Evolutionary conservation across 2,888 invertebrate genomes (phyloP), one percentile per base, ranked within the genome.

Genomic region (Muschampia plurimacula): DNA sequence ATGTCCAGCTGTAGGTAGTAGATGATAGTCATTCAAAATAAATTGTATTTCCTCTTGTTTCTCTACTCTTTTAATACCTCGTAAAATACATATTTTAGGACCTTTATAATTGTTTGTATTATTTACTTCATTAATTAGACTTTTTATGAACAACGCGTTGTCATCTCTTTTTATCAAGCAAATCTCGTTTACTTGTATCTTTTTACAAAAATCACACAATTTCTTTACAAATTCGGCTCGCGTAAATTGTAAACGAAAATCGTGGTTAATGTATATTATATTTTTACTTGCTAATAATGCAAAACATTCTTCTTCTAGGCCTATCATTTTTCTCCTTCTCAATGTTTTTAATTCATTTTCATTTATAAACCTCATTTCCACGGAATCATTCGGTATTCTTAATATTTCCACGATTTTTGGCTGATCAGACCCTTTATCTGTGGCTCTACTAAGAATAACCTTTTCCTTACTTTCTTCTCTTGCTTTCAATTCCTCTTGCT

Each of bases 1-100:
- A n/a, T 79, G 78, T 0, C 78, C 80, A 62, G 77, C 77, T 1
- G 77, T 77, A 0, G 78, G 77, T 9, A 80, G 57, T 36, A 75
- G 39, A 60, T 80, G 80, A 73, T 60, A 79, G 36, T 80, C 80
- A 66, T 80, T 76, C 4, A 80, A 1, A 22, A 22, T 22, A 22
- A 22, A 22, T 22, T 22, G 22, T 22, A 22, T 22, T 22, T 22
- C 22, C 22, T 77, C 66, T 1, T 75, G 64, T 73, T 75, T 67
- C 6, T 39, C 44, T 28, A 78, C 77, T 76, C 73, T 77, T 55
- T 68, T 66, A 46, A 77, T 39, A 39, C 74, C 74, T 74, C 72
- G 32, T 52, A 52, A n/a, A 59, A 36, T 32, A 32, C 32, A 36
- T n/a, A 36, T 15, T 44, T 44, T 44, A 44, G 44, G 44, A 9